Base-by-base conservation (phyloP, 2,797 vertebrate species). In the Sebastes miniatus region DNA sequence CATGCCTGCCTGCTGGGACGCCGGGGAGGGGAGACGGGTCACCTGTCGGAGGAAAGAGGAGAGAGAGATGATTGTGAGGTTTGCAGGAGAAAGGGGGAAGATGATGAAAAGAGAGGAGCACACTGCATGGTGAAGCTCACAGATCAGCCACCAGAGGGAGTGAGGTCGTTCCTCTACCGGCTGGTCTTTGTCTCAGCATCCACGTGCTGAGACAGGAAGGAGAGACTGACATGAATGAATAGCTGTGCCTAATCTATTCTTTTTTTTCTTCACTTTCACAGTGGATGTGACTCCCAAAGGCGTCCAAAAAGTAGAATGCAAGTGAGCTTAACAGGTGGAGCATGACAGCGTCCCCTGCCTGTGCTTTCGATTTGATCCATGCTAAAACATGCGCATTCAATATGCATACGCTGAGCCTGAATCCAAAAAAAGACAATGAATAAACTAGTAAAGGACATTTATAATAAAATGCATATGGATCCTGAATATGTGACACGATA, bases 1-100 rank as follows among this genome's bases (percentile, higher is more conserved):
- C 94, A 95, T 95, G 87, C 79, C 90, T 91, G 87, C 77, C 89
- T 93, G 89, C 84, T 89, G 89, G 89, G 88, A 88, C 73, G 34
- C 81, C 5, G 79, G 95, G 96, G 79, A 90, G 94, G 93, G 77
- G 79, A 77, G 77, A 76, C 11, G 7, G 76, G 67, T 88, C 88
- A 90, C 90, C 90, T 91, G 83, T 10, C 9, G 29, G 59, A 29
- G 52, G 39, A 20, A 39, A 34, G 13, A 50, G 3, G 56, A 25
- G 18, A 3, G 25, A 52, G 22, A 52, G 12, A 18, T 13, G 24
- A 68, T 7, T 5, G 11, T 39, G 25, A 39, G 27, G 18, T 25
- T 22, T 24, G 10, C 27, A 52, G 18, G 16, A 7, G 5, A 54
- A 27, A 12, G 20, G 5, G 20, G 7, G 10, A 24, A 25, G 50